Evolutionary conservation across 2,888 invertebrate genomes (phyloP).

Genomic region (Protodeltote pygarga): DNA sequence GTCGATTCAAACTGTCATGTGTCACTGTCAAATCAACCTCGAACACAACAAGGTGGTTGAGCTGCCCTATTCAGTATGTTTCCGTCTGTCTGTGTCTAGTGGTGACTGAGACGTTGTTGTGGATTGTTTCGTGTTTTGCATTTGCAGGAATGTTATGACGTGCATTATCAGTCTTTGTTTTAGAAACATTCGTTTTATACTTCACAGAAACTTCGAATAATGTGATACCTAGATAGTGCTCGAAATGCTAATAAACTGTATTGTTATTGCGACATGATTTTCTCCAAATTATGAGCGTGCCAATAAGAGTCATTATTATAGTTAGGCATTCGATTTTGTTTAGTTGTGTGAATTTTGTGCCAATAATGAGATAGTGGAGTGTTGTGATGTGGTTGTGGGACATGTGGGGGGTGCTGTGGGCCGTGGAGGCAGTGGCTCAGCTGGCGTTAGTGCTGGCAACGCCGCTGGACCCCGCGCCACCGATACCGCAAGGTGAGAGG

Average conservation of each 20-base stretch:
- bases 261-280: slow-evolving; percentile 75
- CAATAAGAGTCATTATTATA: slow-evolving; percentile 82
- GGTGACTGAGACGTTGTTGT: slow-evolving; percentile 62
- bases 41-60: slow-evolving; percentile 21
- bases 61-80: slow-evolving; percentile 2
- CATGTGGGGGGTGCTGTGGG: slow-evolving; percentile 84
- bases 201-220: slow-evolving; percentile 66
- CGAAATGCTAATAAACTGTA: slow-evolving; percentile 58
- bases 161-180: slow-evolving; percentile 84
- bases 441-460: slow-evolving; percentile 73
- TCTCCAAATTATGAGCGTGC: slow-evolving; percentile 84
- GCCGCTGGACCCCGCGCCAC: slow-evolving; percentile 77
- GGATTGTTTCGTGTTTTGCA: slow-evolving; percentile 64
- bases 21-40: background rate
- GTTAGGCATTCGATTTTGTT: slow-evolving; percentile 83
- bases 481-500: slow-evolving; percentile 81
- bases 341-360: slow-evolving; percentile 86
- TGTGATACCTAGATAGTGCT: slow-evolving; percentile 74
- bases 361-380: slow-evolving; percentile 87
- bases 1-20: no score
- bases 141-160: slow-evolving; percentile 83
- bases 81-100: slow-evolving; percentile 49
- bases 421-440: slow-evolving; percentile 75
- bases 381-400: slow-evolving; percentile 86
- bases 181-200: slow-evolving; percentile 72